A percentile compares a stretch with the other conserved stretches of the same genome.
Conservation (phyloP, 1,140 invertebrate species). For the Anastatus disparis region DNA sequence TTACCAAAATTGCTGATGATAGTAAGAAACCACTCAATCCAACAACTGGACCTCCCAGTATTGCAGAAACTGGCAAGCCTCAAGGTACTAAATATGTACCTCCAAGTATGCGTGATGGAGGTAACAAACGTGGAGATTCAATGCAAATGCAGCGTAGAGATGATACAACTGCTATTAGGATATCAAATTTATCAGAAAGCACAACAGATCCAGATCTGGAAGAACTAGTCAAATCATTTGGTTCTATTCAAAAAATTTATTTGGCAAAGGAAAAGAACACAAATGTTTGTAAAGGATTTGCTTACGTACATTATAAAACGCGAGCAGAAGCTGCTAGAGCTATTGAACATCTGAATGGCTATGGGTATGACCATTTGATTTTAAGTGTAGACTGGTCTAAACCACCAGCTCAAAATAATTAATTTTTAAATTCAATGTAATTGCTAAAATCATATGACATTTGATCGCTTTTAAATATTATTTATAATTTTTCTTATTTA, state of each 20-base stretch:
- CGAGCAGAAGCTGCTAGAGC: constrained; percentile 91
- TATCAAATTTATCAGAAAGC: constrained; percentile 97
- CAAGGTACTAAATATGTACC: constrained; percentile 81
- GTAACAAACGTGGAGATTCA: constrained; percentile 77
- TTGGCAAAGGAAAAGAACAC: constrained; percentile 87
- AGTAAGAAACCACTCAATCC: constrained; percentile 55
- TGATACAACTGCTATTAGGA: constrained; percentile 91
- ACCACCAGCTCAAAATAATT: constrained; percentile 69
- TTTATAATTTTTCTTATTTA: constrained; percentile 5
- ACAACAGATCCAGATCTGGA: constrained; percentile 95
- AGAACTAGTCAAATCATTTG: constrained; percentile 93
- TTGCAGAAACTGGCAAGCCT: constrained; percentile 63
- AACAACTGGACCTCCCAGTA: constrained; percentile 52
- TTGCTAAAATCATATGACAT: background rate
- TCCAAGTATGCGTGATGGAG: constrained; percentile 87
- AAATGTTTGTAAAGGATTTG: constrained; percentile 91
- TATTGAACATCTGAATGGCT: constrained; percentile 89
- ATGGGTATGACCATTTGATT: constrained; percentile 98
- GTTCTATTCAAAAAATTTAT: constrained; percentile 87
- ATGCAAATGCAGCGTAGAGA: constrained; percentile 77
- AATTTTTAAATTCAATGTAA: constrained; percentile 33
- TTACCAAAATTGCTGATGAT: constrained; percentile 59
- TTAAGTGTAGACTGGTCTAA: constrained; percentile 99
- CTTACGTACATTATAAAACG: constrained; percentile 95
- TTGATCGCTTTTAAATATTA: background rate